Evolutionary conservation across 2,797 vertebrate species (phyloP).

Genomic region (Sebastes iracundus): DNA sequence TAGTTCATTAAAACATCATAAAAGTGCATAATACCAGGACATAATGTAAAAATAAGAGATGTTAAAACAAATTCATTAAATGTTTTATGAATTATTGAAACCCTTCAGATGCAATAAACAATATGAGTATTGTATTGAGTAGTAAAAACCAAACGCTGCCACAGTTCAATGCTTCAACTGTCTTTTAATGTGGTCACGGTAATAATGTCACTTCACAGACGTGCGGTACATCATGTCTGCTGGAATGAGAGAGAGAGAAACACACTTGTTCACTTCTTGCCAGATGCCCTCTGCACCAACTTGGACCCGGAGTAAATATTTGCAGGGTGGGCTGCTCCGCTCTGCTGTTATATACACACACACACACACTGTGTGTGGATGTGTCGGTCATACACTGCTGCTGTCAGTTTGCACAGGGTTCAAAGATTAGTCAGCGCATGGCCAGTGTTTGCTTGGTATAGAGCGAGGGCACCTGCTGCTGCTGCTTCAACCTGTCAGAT

Average conservation of each 20-base stretch:
- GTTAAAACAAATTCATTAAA: not conserved
- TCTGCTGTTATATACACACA: constrained; percentile 1
- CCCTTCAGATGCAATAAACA: not conserved
- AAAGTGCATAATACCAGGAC: no score
- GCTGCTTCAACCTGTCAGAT: constrained; percentile 1
- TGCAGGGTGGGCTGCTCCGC: constrained; percentile 44
- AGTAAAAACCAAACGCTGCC: not conserved
- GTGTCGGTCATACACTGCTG: not conserved
- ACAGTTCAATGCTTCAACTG: not conserved
- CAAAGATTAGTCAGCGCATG: constrained; percentile 65
- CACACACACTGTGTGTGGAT: constrained; percentile 16
- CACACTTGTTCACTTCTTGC: constrained; percentile 30
- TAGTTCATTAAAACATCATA: no score
- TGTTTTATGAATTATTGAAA: not conserved
- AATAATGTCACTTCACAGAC: not conserved
- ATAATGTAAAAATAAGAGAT: not conserved
- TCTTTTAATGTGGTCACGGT: constrained; percentile 1
- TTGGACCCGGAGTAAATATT: constrained; percentile 73
- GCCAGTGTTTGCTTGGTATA: constrained; percentile 49
- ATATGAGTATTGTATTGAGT: not conserved
- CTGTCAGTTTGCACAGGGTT: constrained; percentile 67
- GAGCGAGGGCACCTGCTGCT: constrained; percentile 35
- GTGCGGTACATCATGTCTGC: constrained; percentile 12
- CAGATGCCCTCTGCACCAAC: constrained; percentile 49
- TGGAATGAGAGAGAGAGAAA: constrained; percentile 30